Conservation (phyloP, 1,140 invertebrate species). For the Drosophila murphyi region DNA sequence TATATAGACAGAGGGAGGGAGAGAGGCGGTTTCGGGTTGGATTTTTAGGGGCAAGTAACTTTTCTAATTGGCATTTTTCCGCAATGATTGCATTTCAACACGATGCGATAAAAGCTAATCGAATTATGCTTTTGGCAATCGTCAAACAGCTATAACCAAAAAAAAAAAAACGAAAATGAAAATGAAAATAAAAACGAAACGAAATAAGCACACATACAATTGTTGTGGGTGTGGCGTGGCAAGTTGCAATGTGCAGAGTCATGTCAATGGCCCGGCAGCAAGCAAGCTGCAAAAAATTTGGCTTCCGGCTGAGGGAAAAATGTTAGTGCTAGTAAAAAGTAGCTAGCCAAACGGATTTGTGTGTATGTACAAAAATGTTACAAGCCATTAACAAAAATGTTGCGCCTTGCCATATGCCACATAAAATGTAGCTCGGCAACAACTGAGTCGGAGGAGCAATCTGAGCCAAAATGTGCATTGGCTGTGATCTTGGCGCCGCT, state of each 20-base stretch:
- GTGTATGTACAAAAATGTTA: constrained; percentile 69
- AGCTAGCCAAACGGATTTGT: constrained; percentile 60
- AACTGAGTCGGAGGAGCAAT: constrained; percentile 14
- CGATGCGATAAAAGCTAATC: constrained; percentile 79
- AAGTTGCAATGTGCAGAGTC: constrained; percentile 47
- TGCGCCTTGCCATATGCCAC: constrained; percentile 78
- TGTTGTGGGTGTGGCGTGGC: constrained; percentile 29
- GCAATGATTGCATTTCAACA: constrained; percentile 78
- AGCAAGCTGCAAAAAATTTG: constrained; percentile 23
- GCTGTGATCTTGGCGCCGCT: constrained; percentile 72
- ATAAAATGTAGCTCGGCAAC: constrained; percentile 65
- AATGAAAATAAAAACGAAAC: neutral
- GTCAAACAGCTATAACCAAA: constrained; percentile 48
- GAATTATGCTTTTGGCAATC: constrained; percentile 77
- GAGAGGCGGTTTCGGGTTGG: neutral
- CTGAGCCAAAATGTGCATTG: constrained; percentile 76
- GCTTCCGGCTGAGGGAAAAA: constrained; percentile 61
- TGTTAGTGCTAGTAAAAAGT: constrained; percentile 23
- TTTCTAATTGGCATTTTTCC: constrained; percentile 80
- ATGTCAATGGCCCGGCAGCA: constrained; percentile 64
- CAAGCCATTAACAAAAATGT: constrained; percentile 81
- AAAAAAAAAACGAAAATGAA: constrained; percentile 3
- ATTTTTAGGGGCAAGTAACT: constrained; percentile 38
- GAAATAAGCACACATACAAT: constrained; percentile 62
- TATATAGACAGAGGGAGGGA: too few species aligned